Evolutionary conservation across 2,888 invertebrate species (phyloP).

Genomic region (Drosophila infuscata): DNA sequence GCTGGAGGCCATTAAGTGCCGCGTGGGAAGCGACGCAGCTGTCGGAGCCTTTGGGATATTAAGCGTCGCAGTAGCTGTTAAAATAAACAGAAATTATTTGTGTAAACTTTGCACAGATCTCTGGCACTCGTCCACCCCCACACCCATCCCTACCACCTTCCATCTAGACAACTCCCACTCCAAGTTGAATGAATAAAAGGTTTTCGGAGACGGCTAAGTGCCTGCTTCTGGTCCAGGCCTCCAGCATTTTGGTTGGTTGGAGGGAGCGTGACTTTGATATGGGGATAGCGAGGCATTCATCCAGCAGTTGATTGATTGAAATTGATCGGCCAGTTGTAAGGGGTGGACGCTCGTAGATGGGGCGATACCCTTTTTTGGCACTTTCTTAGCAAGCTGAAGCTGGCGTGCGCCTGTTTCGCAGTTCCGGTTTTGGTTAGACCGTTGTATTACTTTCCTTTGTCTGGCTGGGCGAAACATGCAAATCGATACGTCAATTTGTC

Average conservation of each 20-base stretch:
- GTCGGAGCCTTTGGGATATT: constrained; percentile 43
- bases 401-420: constrained; percentile 4
- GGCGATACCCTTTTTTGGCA: constrained; percentile 42
- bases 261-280: constrained; percentile 59
- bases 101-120: constrained; percentile 74
- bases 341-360: background rate
- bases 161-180: background rate
- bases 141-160: too few species aligned
- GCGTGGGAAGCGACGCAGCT: constrained; percentile 72
- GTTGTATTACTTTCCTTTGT: constrained; percentile 15
- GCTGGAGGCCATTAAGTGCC: constrained; percentile 66
- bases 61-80: constrained; percentile 70
- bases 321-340: constrained; percentile 61
- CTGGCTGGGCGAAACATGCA: constrained; percentile 46
- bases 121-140: constrained; percentile 1
- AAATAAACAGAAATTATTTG: constrained; percentile 80
- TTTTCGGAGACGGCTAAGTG: constrained; percentile 65
- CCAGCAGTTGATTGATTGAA: constrained; percentile 73
- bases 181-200: constrained; percentile 42
- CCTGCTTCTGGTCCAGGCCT: constrained; percentile 16
- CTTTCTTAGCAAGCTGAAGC: constrained; percentile 14
- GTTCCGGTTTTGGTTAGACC: background rate
- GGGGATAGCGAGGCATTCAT: constrained; percentile 34
- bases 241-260: background rate
- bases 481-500: constrained; percentile 74